A percentile compares a stretch with the other conserved stretches of the same genome.
phyloP scores from a whole-genome alignment of 2,113 vertebrate genomes.

The Natator depressus region DNA sequence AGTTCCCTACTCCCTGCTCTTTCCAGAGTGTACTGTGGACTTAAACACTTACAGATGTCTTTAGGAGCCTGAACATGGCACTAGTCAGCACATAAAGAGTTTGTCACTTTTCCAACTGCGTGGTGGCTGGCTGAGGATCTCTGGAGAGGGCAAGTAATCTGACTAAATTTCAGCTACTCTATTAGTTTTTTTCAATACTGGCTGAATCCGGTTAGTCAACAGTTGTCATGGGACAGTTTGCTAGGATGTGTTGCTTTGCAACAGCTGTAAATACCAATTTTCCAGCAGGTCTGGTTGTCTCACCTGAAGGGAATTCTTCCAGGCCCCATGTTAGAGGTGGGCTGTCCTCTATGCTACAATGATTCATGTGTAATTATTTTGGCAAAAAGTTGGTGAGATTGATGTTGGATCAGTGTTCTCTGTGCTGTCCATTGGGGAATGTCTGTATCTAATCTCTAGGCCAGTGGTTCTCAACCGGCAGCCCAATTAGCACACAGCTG shows the following conservation, averaged over 20 bases:
- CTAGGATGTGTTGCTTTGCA: not conserved
- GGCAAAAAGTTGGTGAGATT: not conserved
- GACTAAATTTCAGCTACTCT: not conserved
- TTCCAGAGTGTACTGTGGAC: not conserved
- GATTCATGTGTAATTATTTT: not conserved
- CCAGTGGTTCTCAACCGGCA: no score
- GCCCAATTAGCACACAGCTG: no score
- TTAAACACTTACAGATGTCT: not conserved
- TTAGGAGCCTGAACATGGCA: not conserved
- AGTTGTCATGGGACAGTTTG: not conserved
- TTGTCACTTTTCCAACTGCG: not conserved
- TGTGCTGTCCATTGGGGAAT: not conserved
- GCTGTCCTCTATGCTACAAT: not conserved
- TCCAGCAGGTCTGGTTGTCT: not conserved
- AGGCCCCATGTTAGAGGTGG: not conserved
- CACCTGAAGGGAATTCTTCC: not conserved
- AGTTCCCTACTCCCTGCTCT: fast-evolving
- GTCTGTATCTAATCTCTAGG: not conserved
- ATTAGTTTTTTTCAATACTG: not conserved
- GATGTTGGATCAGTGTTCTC: not conserved
- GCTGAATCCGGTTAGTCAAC: not conserved
- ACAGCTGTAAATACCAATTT: not conserved
- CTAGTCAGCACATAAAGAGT: not conserved
- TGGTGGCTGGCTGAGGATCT: not conserved
- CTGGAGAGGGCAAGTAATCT: fast-evolving